These are phyloP conservation scores for Lepas anatifera DNA, from an alignment of 2,888 invertebrate genomes.

Conservation along the genomic window DNA sequence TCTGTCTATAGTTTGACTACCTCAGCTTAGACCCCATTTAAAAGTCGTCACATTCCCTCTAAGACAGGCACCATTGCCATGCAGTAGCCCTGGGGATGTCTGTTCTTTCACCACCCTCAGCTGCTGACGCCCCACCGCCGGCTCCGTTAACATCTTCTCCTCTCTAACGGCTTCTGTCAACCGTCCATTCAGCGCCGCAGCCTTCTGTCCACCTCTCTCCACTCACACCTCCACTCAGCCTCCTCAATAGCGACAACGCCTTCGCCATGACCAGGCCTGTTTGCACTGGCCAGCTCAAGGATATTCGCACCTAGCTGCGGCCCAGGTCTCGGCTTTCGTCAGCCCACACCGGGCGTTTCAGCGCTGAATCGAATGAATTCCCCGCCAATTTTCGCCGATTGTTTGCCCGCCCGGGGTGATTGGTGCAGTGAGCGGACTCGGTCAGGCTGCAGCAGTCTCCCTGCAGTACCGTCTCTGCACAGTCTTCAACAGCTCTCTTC, in stretches of 20 bases:
- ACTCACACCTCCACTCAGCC: not conserved
- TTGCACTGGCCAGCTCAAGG: slow-evolving; percentile 7
- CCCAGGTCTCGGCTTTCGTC: not conserved
- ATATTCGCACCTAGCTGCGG: not conserved
- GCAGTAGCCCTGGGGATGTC: too few relatives aligned
- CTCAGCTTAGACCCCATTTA: too few relatives aligned
- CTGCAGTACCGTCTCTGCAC: not conserved
- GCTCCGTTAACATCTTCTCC: too few relatives aligned
- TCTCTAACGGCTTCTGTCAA: too few relatives aligned
- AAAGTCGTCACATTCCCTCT: too few relatives aligned
- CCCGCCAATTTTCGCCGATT: slow-evolving; percentile 10
- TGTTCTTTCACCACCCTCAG: too few relatives aligned
- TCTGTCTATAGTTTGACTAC: too few relatives aligned
- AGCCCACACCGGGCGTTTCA: too few relatives aligned
- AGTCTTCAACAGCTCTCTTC: not conserved
- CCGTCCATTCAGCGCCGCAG: too few relatives aligned
- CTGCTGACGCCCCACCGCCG: too few relatives aligned
- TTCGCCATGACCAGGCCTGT: not conserved
- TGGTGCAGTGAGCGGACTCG: not conserved
- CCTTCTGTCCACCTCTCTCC: too few relatives aligned
- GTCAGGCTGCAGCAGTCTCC: not conserved
- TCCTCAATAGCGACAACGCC: not conserved
- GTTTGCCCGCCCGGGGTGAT: not conserved
- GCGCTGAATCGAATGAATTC: slow-evolving; percentile 4
- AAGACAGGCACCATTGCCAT: too few relatives aligned